These are phyloP conservation scores for Cataglyphis altisquamis DNA, from an alignment of 2,888 invertebrate species.

Conservation along the genomic window DNA sequence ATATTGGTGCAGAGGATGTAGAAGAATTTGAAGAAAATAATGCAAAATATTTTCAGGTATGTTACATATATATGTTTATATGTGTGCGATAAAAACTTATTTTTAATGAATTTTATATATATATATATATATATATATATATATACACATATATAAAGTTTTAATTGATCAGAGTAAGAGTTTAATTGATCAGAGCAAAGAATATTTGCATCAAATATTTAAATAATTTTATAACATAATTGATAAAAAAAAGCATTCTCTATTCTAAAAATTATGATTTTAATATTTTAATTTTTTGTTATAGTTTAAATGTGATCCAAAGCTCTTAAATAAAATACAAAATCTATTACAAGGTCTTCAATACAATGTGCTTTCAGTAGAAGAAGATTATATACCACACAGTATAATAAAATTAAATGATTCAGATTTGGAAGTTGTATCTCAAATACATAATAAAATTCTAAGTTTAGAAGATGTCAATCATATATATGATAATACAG, in stretches of 20 bases:
- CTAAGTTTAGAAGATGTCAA: slow-evolving; percentile 88
- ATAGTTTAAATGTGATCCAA: slow-evolving; percentile 88
- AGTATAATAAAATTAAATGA: slow-evolving; percentile 86
- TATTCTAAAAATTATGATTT: slow-evolving; percentile 2
- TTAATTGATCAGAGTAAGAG: too few relatives aligned
- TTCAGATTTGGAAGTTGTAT: slow-evolving; percentile 86
- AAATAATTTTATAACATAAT: neutral
- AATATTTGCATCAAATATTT: neutral
- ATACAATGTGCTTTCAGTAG: slow-evolving; percentile 87
- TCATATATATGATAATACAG: slow-evolving; percentile 88
- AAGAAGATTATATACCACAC: slow-evolving; percentile 87
- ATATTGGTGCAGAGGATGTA: slow-evolving; percentile 90
- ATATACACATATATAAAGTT: neutral
- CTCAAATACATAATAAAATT: slow-evolving; percentile 87
- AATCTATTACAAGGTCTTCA: slow-evolving; percentile 86
- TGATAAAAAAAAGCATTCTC: neutral
- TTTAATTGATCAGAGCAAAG: too few relatives aligned
- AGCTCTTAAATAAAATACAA: slow-evolving; percentile 82
- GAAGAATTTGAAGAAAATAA: slow-evolving; percentile 86
- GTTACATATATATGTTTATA: neutral
- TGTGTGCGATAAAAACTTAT: neutral
- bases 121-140: too few relatives aligned
- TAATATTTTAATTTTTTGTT: slow-evolving; percentile 73
- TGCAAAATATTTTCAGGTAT: slow-evolving; percentile 82
- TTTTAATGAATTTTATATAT: neutral